A percentile compares a stretch with the other conserved stretches of the same genome.
Evolutionary conservation across 2,888 invertebrate species (phyloP).

Genomic region (Drosophila flavopinicola): DNA sequence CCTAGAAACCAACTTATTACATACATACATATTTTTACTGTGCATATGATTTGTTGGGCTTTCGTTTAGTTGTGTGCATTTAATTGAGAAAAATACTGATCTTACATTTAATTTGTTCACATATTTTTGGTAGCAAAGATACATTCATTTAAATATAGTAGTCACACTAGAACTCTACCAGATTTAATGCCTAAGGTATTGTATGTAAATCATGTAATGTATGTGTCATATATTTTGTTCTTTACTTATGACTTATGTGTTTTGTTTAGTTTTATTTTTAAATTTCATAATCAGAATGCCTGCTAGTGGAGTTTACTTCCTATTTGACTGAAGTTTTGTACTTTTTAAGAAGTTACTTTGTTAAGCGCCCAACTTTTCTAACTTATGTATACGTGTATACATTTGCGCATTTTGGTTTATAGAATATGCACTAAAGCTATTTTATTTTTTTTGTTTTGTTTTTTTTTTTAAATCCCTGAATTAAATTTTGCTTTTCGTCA

Average conservation of each 20-base stretch:
- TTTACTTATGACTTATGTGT: slow-evolving; percentile 20
- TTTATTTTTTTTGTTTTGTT: slow-evolving; percentile 29
- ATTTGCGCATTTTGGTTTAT: slow-evolving; percentile 37
- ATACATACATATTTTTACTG: slow-evolving; percentile 25
- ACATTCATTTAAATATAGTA: slow-evolving; percentile 10
- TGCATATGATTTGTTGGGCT: slow-evolving; percentile 42
- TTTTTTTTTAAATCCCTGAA: slow-evolving; percentile 80
- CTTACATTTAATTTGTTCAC: slow-evolving; percentile 17
- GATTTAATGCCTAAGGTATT: slow-evolving; percentile 25
- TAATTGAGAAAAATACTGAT: slow-evolving; percentile 17
- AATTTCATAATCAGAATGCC: slow-evolving; percentile 44
- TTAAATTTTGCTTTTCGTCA: slow-evolving; percentile 81
- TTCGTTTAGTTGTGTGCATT: slow-evolving; percentile 41
- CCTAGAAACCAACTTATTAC: slow-evolving; percentile 6
- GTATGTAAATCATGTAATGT: slow-evolving; percentile 13
- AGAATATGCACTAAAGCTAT: slow-evolving; percentile 50
- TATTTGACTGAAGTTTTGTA: slow-evolving; percentile 66
- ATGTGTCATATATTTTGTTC: slow-evolving; percentile 22
- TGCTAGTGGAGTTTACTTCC: slow-evolving; percentile 51
- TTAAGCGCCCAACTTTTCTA: slow-evolving; percentile 57
- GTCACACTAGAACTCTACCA: slow-evolving; percentile 15
- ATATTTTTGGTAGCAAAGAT: slow-evolving; percentile 20
- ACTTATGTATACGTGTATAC: slow-evolving; percentile 12
- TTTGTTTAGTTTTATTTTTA: slow-evolving; percentile 10
- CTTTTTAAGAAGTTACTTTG: slow-evolving; percentile 67